Conservation (phyloP, 1,140 invertebrate genomes). For the Nasonia vitripennis region DNA sequence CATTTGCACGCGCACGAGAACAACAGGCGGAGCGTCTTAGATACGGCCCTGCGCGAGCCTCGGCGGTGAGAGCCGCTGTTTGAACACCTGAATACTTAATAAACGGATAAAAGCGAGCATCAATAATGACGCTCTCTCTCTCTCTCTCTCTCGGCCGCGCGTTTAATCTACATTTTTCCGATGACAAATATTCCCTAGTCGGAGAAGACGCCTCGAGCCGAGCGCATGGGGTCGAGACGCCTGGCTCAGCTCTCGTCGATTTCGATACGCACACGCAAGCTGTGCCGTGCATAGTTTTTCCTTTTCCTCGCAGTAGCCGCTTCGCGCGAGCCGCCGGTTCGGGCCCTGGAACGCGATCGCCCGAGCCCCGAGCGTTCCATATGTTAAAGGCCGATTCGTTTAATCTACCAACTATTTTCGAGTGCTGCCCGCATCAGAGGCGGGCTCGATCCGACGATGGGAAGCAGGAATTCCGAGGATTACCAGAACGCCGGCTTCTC, state of each 20-base stretch:
- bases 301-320: neutral
- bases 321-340: neutral
- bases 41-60: constrained; percentile 35
- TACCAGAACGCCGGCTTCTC: constrained; percentile 60
- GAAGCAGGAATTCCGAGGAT: constrained; percentile 48
- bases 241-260: constrained; percentile 12
- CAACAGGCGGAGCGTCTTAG: neutral
- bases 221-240: constrained; percentile 52
- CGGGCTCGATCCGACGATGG: neutral
- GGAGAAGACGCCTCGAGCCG: constrained; percentile 62
- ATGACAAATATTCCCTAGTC: constrained; percentile 70
- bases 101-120: constrained; percentile 75
- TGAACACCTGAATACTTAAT: constrained; percentile 76
- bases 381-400: neutral
- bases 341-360: neutral
- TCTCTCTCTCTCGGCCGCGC: constrained; percentile 8
- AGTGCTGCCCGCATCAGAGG: too few relatives aligned
- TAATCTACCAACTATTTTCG: too few relatives aligned
- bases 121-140: constrained; percentile 70
- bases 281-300: neutral
- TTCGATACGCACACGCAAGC: neutral
- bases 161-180: constrained; percentile 72
- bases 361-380: neutral
- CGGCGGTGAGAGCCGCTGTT: constrained; percentile 67
- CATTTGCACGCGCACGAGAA: neutral